Base-by-base conservation (phyloP, 2,797 vertebrate species). In the Simalia tracyae region DNA sequence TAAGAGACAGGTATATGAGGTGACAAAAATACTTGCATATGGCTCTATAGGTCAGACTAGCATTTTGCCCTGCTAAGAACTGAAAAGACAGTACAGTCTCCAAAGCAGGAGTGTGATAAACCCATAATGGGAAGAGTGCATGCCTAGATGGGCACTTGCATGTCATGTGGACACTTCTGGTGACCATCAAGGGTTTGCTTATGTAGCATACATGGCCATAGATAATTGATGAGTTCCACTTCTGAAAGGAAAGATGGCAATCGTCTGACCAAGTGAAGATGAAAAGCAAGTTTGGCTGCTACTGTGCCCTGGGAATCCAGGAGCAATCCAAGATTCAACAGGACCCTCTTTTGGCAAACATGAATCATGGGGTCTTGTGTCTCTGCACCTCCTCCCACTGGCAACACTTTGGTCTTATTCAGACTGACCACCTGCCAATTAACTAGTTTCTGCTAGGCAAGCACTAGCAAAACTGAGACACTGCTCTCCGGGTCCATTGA, bases 181-280 rank as follows among this genome's bases (percentile, higher is more conserved):
- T 92, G 81, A 81, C 84, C 66, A 57, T 87, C 66, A 54, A 89
- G 61, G 84, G 64, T 72, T 60, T 81, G 66, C 87, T 81, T 9
- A 14, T 46, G 42, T 61, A 72, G 50, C 46, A 66, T 57, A 68
- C 36, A 26, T 88, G 81, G 63, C 84, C 76, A 46, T 2, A 89
- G 90, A 91, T 91, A 87, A 85, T 22, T 28, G 92, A 89, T 66
- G 54, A 87, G 50, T 31, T 86, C 89, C 12, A 4, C 86, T 28
- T 91, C 93, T 7, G 24, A 54, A 85, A 93, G 92, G 91, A 90
- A 91, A 92, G 76, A 86, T 90, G 87, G 90, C 90, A 90, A 84
- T 90, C 87, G 76, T 91, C 94, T 94, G 86, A 60, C 68, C 92
- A 56, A 76, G 90, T 89, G 93, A 95, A 96, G 96, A 96, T 0